Evolutionary conservation across 2,797 vertebrate species (phyloP).

Genomic region (Alfaro cultratus): DNA sequence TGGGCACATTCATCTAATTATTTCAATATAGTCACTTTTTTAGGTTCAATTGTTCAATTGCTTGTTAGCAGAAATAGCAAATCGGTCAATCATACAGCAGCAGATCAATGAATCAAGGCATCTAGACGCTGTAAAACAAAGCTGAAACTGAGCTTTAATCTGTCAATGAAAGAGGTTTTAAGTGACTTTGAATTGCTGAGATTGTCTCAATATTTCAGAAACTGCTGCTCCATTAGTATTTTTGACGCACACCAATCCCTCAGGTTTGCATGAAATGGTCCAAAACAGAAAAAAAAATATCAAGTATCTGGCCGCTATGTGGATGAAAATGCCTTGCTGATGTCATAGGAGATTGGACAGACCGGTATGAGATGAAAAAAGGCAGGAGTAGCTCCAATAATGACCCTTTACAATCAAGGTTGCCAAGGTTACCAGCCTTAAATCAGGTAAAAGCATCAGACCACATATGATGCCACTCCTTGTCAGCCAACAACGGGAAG

Average conservation of each 20-base stretch:
- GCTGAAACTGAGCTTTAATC: neutral
- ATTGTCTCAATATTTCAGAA: neutral
- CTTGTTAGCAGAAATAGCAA: neutral
- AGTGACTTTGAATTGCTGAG: neutral
- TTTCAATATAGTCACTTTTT: neutral
- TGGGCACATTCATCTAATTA: neutral
- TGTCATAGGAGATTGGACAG: neutral
- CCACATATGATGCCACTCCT: neutral
- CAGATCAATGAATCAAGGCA: neutral
- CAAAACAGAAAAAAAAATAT: neutral
- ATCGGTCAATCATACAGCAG: neutral
- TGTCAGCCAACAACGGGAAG: neutral
- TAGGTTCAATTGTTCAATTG: neutral
- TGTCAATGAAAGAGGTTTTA: neutral
- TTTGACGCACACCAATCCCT: neutral
- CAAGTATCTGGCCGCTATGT: neutral
- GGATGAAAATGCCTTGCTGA: neutral
- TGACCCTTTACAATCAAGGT: neutral
- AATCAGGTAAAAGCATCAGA: neutral
- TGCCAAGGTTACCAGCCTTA: neutral
- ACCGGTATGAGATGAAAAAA: neutral
- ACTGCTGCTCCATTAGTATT: neutral
- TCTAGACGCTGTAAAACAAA: neutral
- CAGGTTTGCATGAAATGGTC: neutral
- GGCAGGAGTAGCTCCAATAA: neutral